Evolutionary conservation across 2,113 vertebrate genomes (phyloP).

Genomic region (Centropus unirufus): DNA sequence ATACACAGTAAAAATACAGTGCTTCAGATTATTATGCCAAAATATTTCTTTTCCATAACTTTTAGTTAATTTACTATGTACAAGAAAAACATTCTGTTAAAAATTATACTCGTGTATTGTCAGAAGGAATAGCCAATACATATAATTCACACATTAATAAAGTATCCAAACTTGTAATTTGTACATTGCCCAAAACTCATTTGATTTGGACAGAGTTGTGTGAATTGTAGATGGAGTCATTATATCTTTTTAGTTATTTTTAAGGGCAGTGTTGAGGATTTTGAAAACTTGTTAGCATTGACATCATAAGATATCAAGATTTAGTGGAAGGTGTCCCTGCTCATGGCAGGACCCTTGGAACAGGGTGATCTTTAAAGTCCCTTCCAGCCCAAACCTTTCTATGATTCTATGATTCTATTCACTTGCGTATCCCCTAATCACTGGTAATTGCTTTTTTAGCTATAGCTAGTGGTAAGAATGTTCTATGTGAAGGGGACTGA

Average conservation of each 20-base stretch:
- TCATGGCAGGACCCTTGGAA: no score
- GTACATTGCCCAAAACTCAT: background rate
- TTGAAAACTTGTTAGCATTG: constrained; percentile 28
- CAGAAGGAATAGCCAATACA: background rate
- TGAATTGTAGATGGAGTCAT: constrained; percentile 17
- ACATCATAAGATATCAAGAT: constrained; percentile 2
- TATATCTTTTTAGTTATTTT: constrained; percentile 39
- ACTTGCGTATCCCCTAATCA: background rate
- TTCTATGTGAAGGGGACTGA: background rate
- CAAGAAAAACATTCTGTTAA: background rate
- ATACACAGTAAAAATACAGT: background rate
- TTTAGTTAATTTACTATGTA: background rate
- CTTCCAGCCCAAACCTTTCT: no score
- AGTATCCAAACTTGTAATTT: background rate
- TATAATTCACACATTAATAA: background rate
- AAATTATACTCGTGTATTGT: background rate
- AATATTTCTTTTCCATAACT: background rate
- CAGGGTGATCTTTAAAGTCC: no score
- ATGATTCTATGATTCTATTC: background rate
- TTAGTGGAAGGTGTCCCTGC: no score
- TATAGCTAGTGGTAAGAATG: background rate
- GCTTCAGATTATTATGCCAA: background rate
- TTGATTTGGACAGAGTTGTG: constrained; percentile 11
- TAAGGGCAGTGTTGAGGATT: constrained; percentile 30
- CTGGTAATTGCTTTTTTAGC: constrained; percentile 40